Evolutionary conservation across 2,888 invertebrate species (phyloP).

Genomic region (Girardia tigrina): DNA sequence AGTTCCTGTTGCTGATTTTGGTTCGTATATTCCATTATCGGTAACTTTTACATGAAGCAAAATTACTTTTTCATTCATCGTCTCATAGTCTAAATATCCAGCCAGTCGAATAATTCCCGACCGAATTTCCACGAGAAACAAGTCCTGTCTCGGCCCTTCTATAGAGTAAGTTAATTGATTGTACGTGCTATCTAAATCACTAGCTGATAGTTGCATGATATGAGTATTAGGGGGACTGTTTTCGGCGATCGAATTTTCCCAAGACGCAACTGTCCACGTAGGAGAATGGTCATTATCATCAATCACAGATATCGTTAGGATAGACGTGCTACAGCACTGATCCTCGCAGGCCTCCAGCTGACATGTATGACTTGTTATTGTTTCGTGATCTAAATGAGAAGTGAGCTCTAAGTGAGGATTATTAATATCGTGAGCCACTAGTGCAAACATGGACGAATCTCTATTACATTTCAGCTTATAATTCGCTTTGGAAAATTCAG

Average conservation of each 20-base stretch:
- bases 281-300: conserved; percentile 31
- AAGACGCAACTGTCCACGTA: neutral
- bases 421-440: neutral
- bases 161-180: neutral
- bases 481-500: neutral
- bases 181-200: conserved; percentile 1
- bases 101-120: neutral
- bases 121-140: neutral
- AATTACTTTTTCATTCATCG: neutral
- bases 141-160: neutral
- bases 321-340: neutral
- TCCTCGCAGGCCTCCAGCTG: neutral
- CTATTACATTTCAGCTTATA: neutral
- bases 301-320: neutral
- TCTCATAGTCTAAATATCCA: neutral
- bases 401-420: neutral
- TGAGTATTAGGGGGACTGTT: conserved; percentile 28
- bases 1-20: neutral
- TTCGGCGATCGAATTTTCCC: conserved; percentile 25
- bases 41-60: neutral
- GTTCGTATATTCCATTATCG: neutral
- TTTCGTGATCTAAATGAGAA: neutral
- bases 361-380: neutral
- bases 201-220: neutral
- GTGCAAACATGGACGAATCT: neutral